Evolutionary conservation across 92 coral and sea anemone genomes (phyloP), one percentile per base, ranked within the genome.

Genomic region (Ricordea florida): DNA sequence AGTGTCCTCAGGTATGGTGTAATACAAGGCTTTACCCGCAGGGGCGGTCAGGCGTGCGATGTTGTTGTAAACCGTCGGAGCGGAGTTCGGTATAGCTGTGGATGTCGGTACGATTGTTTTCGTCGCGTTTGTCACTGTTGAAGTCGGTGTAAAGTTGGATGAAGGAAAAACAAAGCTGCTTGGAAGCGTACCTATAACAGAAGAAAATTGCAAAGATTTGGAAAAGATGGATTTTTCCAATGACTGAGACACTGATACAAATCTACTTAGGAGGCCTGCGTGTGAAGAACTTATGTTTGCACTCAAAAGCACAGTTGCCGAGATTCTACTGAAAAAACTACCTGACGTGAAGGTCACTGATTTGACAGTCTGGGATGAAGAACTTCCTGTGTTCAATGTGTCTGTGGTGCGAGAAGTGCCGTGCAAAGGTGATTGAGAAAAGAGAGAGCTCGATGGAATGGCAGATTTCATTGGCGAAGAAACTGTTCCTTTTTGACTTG

Each of bases 1-100:
- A 18, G 93, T 82, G 60, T 94, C 98, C 20, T 50, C 74, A 18
- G 98, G 97, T 26, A 93, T 73, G 8, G 38, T 46, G 21, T 78
- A 85, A 10, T 57, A 57, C 29, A 93, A 81, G 18, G 69, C 96
- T 69, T 86, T 82, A 3, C 97, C 98, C 14, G 92, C 94, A 31
- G 78, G 78, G 44, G 85, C 94, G 31, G 35, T 57, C 28, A 94
- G 51, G 16, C 87, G 91, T 22, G 93, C 98, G 34, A 94, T 82
- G 49, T 86, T 87, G 80, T 94, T 94, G 29, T 51, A 40, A 45
- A 85, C 44, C 23, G 23, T 57, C 28, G 98, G 98, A 22, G 81
- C 84, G 2, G 49, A 34, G 56, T 85, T 85, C 57, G 87, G 77
- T 44, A 90, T 86, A 40, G 68, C 64, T 23, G 94, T 79, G 31